Conservation (phyloP, 2,113 vertebrate genomes). For the Ascaphus truei region DNA sequence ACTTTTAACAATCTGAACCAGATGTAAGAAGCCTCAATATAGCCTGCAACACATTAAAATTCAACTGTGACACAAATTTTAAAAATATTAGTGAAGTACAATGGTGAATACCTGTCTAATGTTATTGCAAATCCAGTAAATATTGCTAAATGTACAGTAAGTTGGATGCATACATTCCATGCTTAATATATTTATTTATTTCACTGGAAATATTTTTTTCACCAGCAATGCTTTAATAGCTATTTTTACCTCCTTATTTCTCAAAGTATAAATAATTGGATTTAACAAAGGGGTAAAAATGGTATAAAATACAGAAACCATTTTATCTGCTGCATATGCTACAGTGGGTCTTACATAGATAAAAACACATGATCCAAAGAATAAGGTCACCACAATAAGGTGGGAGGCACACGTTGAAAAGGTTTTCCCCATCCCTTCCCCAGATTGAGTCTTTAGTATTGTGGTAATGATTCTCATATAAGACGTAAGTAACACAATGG, state of each 20-base stretch:
- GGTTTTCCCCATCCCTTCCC: neutral
- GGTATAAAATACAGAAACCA: slow-evolving; percentile 24
- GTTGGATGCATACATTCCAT: too few species aligned
- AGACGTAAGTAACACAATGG: neutral
- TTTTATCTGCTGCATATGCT: slow-evolving; percentile 10
- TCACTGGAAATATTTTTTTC: neutral
- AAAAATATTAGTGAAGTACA: too few species aligned
- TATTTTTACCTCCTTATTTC: slow-evolving; percentile 18
- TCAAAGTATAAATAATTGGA: slow-evolving; percentile 24
- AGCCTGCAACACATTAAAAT: too few species aligned
- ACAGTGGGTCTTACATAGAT: slow-evolving; percentile 22
- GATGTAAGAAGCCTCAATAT: too few species aligned
- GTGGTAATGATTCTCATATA: slow-evolving; percentile 20
- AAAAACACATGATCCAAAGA: slow-evolving; percentile 17
- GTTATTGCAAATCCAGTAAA: too few species aligned
- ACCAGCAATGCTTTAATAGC: neutral
- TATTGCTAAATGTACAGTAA: too few species aligned
- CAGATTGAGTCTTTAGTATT: neutral
- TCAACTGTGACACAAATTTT: too few species aligned
- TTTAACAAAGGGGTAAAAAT: slow-evolving; percentile 12
- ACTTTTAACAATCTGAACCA: too few species aligned
- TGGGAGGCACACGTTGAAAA: slow-evolving; percentile 26
- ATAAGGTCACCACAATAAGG: slow-evolving; percentile 16
- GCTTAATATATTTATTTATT: too few species aligned
- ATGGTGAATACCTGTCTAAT: too few species aligned